These are phyloP conservation scores for Hirudinaria manillensis DNA, from an alignment of 2,888 invertebrate genomes.

Conservation along the genomic window DNA sequence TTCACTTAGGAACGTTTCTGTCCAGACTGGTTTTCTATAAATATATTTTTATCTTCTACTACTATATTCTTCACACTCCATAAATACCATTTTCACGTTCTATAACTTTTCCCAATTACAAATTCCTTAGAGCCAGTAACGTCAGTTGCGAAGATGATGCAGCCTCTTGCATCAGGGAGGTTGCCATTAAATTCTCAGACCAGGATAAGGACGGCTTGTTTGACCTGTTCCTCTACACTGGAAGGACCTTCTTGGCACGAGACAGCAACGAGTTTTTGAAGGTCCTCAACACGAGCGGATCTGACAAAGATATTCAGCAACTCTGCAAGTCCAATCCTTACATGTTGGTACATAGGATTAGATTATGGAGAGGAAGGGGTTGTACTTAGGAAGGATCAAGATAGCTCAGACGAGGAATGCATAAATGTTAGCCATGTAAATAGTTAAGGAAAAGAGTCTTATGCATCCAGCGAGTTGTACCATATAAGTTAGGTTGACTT, in stretches of 20 bases:
- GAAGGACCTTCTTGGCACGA: conserved; percentile 36
- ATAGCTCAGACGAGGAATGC: too few species aligned
- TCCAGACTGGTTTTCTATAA: neutral
- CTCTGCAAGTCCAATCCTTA: conserved; percentile 20
- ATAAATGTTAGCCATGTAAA: too few species aligned
- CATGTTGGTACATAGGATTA: conserved; percentile 7
- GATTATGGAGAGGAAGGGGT: too few species aligned
- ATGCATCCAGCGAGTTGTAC: too few species aligned
- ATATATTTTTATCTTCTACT: too few species aligned
- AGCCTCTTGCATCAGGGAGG: conserved; percentile 36
- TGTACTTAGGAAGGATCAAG: too few species aligned
- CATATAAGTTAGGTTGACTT: too few species aligned
- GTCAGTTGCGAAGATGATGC: conserved; percentile 39
- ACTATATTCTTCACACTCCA: too few species aligned
- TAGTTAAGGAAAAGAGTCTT: too few species aligned
- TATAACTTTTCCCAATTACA: too few species aligned
- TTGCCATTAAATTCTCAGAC: conserved; percentile 39
- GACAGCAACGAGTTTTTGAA: conserved; percentile 36
- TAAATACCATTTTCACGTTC: too few species aligned
- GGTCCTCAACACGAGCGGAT: conserved; percentile 27
- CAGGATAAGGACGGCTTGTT: conserved; percentile 41
- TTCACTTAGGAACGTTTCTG: neutral
- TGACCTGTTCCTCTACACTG: conserved; percentile 39
- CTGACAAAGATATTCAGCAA: conserved; percentile 10
- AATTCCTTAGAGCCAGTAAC: conserved; percentile 40